These are phyloP conservation scores for Cantharis flavilabris DNA, from an alignment of 2,888 invertebrate species.

Conservation along the genomic window DNA sequence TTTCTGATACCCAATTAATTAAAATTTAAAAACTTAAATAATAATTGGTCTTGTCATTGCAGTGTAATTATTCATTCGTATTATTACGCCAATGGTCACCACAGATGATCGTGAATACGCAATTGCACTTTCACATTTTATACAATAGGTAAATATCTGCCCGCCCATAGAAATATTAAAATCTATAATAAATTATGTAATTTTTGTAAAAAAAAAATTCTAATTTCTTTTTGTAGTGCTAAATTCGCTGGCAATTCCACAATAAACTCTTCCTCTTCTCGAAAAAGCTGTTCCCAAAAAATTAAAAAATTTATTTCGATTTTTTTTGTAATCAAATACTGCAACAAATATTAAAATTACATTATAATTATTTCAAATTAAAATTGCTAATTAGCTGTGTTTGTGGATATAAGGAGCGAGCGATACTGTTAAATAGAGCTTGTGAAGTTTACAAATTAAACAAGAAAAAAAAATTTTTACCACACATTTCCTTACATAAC, in stretches of 20 bases:
- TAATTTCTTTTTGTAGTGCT: no score
- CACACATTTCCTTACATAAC: neutral
- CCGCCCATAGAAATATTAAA: neutral
- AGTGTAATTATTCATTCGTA: slow-evolving; percentile 5
- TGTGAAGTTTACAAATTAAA: neutral
- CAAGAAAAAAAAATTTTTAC: neutral
- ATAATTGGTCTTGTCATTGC: neutral
- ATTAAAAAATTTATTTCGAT: neutral
- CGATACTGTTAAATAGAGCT: neutral
- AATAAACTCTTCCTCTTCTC: neutral
- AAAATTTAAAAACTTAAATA: neutral
- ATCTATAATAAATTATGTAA: neutral
- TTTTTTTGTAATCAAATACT: neutral
- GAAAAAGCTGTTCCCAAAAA: neutral
- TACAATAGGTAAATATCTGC: neutral
- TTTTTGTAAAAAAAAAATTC: no score
- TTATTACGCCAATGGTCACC: slow-evolving; percentile 5
- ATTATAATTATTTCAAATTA: neutral
- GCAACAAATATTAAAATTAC: neutral
- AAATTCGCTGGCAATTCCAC: neutral
- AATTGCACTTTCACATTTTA: slow-evolving; percentile 20
- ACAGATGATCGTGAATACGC: slow-evolving; percentile 15
- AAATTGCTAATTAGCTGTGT: neutral
- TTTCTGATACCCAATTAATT: neutral
- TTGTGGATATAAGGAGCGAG: neutral